Evolutionary conservation across 2,888 invertebrate genomes (phyloP).

Genomic region (Pseudeuparius sepicola): DNA sequence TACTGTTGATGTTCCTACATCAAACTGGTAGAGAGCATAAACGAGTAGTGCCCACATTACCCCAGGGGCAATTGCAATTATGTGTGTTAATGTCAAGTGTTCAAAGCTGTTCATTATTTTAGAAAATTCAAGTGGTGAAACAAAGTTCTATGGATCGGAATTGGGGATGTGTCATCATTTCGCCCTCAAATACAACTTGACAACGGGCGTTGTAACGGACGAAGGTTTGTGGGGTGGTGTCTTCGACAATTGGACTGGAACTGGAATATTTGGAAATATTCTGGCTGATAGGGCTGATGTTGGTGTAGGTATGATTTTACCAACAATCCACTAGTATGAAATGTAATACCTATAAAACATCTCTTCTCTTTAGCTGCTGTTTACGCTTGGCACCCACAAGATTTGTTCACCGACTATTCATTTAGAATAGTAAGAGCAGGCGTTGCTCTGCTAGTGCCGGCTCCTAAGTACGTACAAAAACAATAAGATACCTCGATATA

Average conservation of each 20-base stretch:
- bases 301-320: conserved; percentile 49
- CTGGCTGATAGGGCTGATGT: conserved; percentile 51
- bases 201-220: conserved; percentile 42
- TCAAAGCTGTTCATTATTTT: too few species aligned
- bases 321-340: too few species aligned
- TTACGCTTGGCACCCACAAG: conserved; percentile 54
- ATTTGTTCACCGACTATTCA: conserved; percentile 51
- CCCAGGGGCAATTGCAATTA: too few species aligned
- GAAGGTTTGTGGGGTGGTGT: conserved; percentile 56
- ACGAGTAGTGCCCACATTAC: too few species aligned
- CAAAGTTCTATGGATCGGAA: conserved; percentile 49
- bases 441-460: conserved; percentile 60
- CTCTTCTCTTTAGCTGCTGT: too few species aligned
- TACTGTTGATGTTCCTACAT: too few species aligned
- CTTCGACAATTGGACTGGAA: conserved; percentile 53
- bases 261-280: conserved; percentile 54
- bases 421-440: conserved; percentile 50
- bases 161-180: conserved; percentile 43
- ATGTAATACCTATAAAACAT: too few species aligned
- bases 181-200: conserved; percentile 41
- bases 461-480: conserved; percentile 44
- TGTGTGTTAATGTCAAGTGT: too few species aligned
- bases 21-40: too few species aligned
- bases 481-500: too few species aligned
- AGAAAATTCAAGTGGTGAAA: too few species aligned